A percentile compares a stretch with the other conserved stretches of the same genome.
Evolutionary conservation across 2,113 vertebrate genomes (phyloP).

Genomic region (Chinchilla lanigera): DNA sequence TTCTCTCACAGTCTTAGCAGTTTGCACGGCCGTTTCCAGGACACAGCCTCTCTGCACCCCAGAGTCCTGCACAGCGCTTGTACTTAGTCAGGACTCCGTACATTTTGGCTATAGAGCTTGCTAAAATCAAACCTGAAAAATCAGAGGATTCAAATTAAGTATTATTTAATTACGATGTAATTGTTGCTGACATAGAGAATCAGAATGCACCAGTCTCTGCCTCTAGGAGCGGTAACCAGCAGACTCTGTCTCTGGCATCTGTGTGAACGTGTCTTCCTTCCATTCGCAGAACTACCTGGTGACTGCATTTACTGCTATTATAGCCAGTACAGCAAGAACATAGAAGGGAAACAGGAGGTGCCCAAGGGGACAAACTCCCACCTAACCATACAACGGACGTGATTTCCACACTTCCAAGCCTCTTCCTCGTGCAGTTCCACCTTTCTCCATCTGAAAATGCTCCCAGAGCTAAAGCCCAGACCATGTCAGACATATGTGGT

Average conservation of each 20-base stretch:
- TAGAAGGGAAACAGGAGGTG: background rate
- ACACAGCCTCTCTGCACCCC: background rate
- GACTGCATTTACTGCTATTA: no score
- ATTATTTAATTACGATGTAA: background rate
- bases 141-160: background rate
- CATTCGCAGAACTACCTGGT: fast-evolving
- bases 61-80: background rate
- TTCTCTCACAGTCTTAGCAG: background rate
- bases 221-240: background rate
- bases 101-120: background rate
- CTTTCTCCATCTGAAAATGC: background rate
- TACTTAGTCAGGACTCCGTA: background rate
- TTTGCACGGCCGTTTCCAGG: background rate
- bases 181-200: background rate
- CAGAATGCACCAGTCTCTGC: background rate
- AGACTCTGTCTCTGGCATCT: background rate
- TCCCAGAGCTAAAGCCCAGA: background rate
- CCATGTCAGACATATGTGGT: background rate
- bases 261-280: background rate
- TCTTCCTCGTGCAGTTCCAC: background rate
- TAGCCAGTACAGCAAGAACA: background rate
- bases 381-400: fast-evolving
- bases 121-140: background rate
- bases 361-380: background rate
- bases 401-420: background rate